These are phyloP conservation scores for Casuarius casuarius DNA, from an alignment of 2,113 vertebrate species.

Conservation along the genomic window DNA sequence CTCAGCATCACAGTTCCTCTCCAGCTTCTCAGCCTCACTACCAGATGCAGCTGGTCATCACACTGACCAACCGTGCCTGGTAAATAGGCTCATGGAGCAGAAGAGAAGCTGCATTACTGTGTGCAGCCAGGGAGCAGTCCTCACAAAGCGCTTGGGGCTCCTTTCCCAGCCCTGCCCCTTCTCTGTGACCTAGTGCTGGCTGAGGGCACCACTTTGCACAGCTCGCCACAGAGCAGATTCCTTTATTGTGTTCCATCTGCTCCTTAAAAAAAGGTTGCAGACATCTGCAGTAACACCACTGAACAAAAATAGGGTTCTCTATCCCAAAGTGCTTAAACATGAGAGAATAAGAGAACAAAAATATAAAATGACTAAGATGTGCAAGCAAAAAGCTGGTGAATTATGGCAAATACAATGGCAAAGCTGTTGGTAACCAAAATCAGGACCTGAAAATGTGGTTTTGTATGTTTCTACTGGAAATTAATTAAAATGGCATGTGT, in stretches of 20 bases:
- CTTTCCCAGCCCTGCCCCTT: not conserved
- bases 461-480: not conserved
- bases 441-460: not conserved
- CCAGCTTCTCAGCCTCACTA: not conserved
- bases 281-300: not conserved
- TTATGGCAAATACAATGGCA: not conserved
- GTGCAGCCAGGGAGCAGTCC: not conserved
- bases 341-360: not conserved
- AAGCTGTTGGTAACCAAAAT: not conserved
- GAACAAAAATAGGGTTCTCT: not conserved
- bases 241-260: not conserved
- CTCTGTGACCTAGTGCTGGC: not conserved
- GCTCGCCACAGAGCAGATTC: not conserved
- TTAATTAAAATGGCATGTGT: not conserved
- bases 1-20: not conserved
- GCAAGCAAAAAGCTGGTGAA: not conserved
- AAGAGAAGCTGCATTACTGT: not conserved
- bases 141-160: not conserved
- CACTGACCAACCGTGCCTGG: fast-evolving
- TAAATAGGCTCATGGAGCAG: not conserved
- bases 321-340: not conserved
- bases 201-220: not conserved
- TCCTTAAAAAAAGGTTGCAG: not conserved
- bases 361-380: fast-evolving
- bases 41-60: not conserved